Conservation (phyloP, 2,888 invertebrate genomes). For the Adineta ricciae region DNA sequence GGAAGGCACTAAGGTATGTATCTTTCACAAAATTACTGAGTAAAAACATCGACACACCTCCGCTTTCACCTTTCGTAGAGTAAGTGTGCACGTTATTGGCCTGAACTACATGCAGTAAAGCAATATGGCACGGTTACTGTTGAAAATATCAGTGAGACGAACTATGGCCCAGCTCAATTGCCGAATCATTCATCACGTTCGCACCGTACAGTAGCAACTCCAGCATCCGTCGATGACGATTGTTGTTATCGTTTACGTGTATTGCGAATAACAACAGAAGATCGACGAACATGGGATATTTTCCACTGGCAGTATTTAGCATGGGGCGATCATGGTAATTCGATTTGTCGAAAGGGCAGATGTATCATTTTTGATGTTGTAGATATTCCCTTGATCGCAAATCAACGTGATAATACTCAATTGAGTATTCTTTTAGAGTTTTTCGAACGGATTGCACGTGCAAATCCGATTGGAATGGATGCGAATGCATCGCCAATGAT, state of each 20-base stretch:
- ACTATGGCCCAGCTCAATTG: neutral
- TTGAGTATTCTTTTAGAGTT: neutral
- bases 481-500: neutral
- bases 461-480: neutral
- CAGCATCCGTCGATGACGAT: neutral
- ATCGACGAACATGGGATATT: neutral
- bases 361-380: neutral
- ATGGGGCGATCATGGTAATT: constrained; percentile 8
- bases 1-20: constrained; percentile 70
- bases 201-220: neutral
- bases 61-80: constrained; percentile 36
- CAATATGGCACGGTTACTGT: constrained; percentile 28
- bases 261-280: neutral
- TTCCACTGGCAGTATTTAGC: constrained; percentile 8
- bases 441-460: neutral
- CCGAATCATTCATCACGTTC: neutral
- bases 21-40: no score
- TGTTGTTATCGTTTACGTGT: constrained; percentile 8
- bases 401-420: constrained; percentile 6
- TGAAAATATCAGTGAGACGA: constrained; percentile 6
- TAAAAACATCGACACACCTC: no score
- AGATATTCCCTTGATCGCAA: neutral
- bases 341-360: no score
- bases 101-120: constrained; percentile 58
- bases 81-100: constrained; percentile 96